Percentiles rank a stretch among this genome's conserved stretches.
Conservation (phyloP, 2,888 invertebrate genomes). For the Eilema depressum region DNA sequence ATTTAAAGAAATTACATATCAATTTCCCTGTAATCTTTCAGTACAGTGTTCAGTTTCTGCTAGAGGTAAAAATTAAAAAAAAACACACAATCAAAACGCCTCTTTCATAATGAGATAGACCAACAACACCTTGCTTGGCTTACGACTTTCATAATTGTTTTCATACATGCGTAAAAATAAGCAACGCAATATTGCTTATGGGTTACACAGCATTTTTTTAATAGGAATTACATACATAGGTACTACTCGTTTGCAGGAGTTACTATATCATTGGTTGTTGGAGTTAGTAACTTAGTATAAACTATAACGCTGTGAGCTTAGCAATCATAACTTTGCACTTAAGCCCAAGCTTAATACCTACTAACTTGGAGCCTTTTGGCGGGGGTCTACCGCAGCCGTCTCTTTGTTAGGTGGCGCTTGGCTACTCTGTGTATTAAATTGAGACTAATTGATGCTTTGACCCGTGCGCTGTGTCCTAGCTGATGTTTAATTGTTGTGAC, state of each 20-base stretch:
- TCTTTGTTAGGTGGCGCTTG: slow-evolving; percentile 27
- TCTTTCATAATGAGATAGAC: background rate
- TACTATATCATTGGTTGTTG: slow-evolving; percentile 44
- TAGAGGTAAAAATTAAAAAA: too few species aligned
- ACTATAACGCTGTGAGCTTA: slow-evolving; percentile 37
- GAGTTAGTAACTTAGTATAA: slow-evolving; percentile 47
- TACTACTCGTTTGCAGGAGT: background rate
- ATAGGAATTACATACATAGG: background rate
- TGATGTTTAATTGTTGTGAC: background rate
- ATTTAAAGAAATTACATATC: too few species aligned
- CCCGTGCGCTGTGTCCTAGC: background rate
- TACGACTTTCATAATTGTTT: background rate
- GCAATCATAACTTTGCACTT: slow-evolving; percentile 58
- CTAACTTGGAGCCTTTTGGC: slow-evolving; percentile 28
- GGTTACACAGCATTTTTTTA: background rate
- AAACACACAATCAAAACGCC: too few species aligned
- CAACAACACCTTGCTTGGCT: background rate
- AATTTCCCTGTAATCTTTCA: too few species aligned
- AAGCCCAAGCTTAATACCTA: slow-evolving; percentile 24
- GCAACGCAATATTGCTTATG: background rate
- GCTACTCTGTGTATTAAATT: slow-evolving; percentile 35
- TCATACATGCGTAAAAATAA: background rate
- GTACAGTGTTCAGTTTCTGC: too few species aligned
- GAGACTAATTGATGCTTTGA: slow-evolving; percentile 14
- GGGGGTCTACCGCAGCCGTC: slow-evolving; percentile 10